Evolutionary conservation across 2,797 vertebrate species (phyloP), one percentile per base, ranked within the genome.

Genomic region (Pipistrellus pipistrellus): DNA sequence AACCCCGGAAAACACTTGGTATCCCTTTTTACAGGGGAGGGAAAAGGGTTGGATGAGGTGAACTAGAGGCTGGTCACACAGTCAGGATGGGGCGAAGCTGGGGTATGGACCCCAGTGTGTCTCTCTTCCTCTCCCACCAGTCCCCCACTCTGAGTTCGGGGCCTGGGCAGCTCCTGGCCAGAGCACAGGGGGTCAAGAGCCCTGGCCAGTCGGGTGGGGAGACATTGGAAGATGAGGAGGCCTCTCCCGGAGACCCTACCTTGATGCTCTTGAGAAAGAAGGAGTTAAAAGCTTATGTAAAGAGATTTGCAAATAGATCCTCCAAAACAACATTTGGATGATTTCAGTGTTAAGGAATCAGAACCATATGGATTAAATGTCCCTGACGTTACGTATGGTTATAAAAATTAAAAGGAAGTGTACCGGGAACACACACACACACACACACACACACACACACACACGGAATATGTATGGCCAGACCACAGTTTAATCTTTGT

Each of bases 331-430:
- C 96, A 95, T 97, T 97, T 95, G 95, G 96, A 97, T 97, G 97
- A 97, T 95, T 97, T 97, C 96, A 97, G 96, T 97, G 97, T 96
- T 96, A 96, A 97, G 94, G 96, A 97, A 97, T 97, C 97, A 96
- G 97, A 97, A 97, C 97, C 97, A 97, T 97, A 97, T 97, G 97
- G 97, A 97, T 97, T 97, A 96, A 97, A 96, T 96, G 95, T 97
- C 97, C 96, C 92, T 95, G 95, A 90, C 30, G 85, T 96, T 96
- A 97, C 73, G 94, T 97, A 97, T 97, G 94, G 96, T 84, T 96
- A 96, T 96, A 96, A 96, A 97, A 97, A 96, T 96, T 96, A 97
- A 96, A 95, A 97, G 96, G 93, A 94, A 96, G 95, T 96, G 85
- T 95, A 96, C 97, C 64, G 87, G 95, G 91, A 97, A 97, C 64